Evolutionary conservation across 2,888 invertebrate genomes (phyloP), one percentile per base, ranked within the genome.

Genomic region (Pyrrhia umbra): DNA sequence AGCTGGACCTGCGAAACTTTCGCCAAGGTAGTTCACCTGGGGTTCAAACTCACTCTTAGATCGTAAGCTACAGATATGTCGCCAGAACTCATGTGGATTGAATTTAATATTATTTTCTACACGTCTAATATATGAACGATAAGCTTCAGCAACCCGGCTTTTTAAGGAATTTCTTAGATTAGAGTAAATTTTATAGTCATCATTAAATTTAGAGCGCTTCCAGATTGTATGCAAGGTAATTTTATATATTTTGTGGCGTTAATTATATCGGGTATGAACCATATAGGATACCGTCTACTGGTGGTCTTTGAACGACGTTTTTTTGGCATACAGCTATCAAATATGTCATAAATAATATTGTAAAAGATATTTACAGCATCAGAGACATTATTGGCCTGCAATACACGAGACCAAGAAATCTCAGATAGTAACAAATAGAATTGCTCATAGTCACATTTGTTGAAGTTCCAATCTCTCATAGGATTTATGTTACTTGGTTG

Each of bases 41-140:
- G 43, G 18, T 13, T 55, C 45, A 16, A 55, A 55, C 6, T 45
- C 55, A 1, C 55, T 45, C 21, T 55, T 55, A 5, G 45, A 45
- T 21, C 55, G n/a, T 16, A 55, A 46, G 9, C 37, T 37, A 10
- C 10, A 21, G 5, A 55, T 46, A 6, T 55, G 55, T 30, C 43
- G 23, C 43, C 54, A 54, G 18, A 54, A 54, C 20, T 30, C 27
- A 20, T 30, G 43, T 13, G 50, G 50, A 20, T 50, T 50, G 21
- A 23, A 15, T 39, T 34, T 50, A 8, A 50, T 37, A 10, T 50
- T 50, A 23, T 39, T 37, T 16, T 50, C 50, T 8, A 39, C 23
- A 0, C 15, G n/a, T 4, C 1, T 23, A 18, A 50, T 39, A 13
- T 50, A 50, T 15, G 50, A 6, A 1, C 10, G 8, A 13, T 50